Conservation (phyloP, 1,140 invertebrate species). For the Aricia agestis region DNA sequence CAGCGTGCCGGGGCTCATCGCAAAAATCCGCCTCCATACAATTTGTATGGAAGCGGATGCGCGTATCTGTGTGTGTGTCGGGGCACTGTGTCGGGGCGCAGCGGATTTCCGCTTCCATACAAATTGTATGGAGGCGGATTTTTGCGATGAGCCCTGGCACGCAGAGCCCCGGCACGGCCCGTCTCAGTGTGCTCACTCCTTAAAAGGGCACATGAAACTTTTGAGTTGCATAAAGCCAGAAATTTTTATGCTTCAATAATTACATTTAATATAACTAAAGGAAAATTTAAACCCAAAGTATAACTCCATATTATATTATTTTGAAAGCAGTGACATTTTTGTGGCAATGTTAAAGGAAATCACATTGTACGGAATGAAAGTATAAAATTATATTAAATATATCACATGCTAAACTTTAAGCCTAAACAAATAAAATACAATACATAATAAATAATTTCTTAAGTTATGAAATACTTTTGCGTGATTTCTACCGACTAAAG, state of each 20-base stretch:
- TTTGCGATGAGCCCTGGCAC: too few relatives aligned
- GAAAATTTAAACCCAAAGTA: neutral
- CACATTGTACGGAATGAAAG: neutral
- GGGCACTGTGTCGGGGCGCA: too few relatives aligned
- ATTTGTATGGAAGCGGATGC: too few relatives aligned
- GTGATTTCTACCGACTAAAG: neutral
- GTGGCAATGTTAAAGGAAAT: slow-evolving; percentile 8
- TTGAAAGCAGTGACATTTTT: neutral
- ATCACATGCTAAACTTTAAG: slow-evolving; percentile 15
- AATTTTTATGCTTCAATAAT: neutral
- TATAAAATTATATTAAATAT: slow-evolving; percentile 17
- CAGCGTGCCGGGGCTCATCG: too few relatives aligned
- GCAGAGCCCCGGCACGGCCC: too few relatives aligned
- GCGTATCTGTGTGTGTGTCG: too few relatives aligned
- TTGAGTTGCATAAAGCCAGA: too few relatives aligned
- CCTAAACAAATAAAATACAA: slow-evolving; percentile 19
- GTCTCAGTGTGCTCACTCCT: too few relatives aligned
- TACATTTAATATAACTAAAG: neutral
- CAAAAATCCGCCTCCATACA: too few relatives aligned
- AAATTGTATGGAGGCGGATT: too few relatives aligned
- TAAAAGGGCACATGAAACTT: too few relatives aligned
- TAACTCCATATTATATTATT: neutral
- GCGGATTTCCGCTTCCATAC: too few relatives aligned
- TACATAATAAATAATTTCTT: slow-evolving; percentile 18
- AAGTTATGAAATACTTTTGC: slow-evolving; percentile 12